A percentile compares a stretch with the other conserved stretches of the same genome.
These are phyloP conservation scores for Plagodis dolabraria DNA, from an alignment of 2,888 invertebrate species.

Conservation along the genomic window DNA sequence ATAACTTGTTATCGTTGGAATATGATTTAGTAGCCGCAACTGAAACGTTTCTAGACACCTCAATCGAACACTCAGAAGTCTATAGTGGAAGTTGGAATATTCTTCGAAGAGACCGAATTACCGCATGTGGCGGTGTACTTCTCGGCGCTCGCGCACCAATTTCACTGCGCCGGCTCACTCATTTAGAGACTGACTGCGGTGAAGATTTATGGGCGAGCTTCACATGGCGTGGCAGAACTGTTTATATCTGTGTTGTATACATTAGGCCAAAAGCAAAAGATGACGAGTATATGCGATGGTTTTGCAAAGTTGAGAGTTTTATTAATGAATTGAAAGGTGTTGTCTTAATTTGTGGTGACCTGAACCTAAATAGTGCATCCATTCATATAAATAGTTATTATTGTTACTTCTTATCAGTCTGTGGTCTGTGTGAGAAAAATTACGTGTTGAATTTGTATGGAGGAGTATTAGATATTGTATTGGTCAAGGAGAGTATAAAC, in stretches of 20 bases:
- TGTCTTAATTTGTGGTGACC: too few relatives aligned
- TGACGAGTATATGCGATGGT: conserved; percentile 4
- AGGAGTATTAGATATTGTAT: too few relatives aligned
- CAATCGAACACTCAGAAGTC: conserved; percentile 3
- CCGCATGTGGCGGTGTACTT: conserved; percentile 9
- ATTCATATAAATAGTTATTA: too few relatives aligned
- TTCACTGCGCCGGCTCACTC: not conserved
- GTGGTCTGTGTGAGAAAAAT: too few relatives aligned
- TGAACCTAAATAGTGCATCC: too few relatives aligned
- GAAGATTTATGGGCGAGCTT: conserved; percentile 15
- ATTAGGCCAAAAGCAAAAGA: conserved; percentile 6
- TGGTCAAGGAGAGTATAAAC: too few relatives aligned
- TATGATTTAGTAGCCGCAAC: conserved; percentile 3
- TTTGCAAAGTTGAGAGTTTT: too few relatives aligned
- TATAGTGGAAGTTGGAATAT: conserved; percentile 1
- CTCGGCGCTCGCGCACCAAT: not conserved
- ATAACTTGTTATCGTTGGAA: not conserved
- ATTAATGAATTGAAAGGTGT: too few relatives aligned
- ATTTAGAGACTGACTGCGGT: conserved; percentile 5
- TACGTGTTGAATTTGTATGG: too few relatives aligned
- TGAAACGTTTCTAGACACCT: conserved; percentile 4
- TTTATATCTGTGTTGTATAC: conserved; percentile 7
- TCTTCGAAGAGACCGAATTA: conserved; percentile 4
- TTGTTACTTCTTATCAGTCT: too few relatives aligned
- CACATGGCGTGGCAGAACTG: not conserved